Percentiles rank a stretch among this genome's conserved stretches.
phyloP scores from a whole-genome alignment of 1,140 invertebrate genomes.

The Drosophila pseudoananassae region DNA sequence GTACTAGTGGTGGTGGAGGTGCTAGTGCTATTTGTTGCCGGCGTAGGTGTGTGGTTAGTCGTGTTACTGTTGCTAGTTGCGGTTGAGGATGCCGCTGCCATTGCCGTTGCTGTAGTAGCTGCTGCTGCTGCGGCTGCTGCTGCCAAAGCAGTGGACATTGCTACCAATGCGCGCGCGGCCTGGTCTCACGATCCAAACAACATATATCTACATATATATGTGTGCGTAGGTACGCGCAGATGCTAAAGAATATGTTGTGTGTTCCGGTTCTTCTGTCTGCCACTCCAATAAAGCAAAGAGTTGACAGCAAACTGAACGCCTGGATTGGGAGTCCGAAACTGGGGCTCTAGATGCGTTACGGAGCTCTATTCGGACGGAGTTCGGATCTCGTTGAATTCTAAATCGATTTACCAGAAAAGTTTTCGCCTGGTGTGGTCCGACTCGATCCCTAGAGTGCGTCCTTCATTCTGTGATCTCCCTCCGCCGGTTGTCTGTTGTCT shows the following conservation, averaged over 20 bases:
- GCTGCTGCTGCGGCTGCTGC: slow-evolving; percentile 51
- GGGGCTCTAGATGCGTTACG: neutral
- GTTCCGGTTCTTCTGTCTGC: slow-evolving; percentile 52
- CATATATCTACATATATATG: slow-evolving; percentile 69
- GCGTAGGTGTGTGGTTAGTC: slow-evolving; percentile 28
- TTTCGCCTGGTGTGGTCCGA: neutral
- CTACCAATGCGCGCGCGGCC: slow-evolving; percentile 55
- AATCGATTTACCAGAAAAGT: neutral
- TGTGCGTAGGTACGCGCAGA: slow-evolving; percentile 40
- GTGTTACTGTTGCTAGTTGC: slow-evolving; percentile 19
- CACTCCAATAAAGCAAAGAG: slow-evolving; percentile 64
- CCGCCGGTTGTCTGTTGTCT: neutral
- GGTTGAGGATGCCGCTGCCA: slow-evolving; percentile 12
- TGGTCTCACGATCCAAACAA: slow-evolving; percentile 59
- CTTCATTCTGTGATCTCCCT: neutral
- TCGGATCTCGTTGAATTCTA: too few species aligned
- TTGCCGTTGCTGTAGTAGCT: slow-evolving; percentile 44
- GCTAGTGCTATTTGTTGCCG: slow-evolving; percentile 22
- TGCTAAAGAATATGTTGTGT: slow-evolving; percentile 67
- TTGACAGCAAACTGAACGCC: slow-evolving; percentile 61
- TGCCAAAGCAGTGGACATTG: slow-evolving; percentile 72
- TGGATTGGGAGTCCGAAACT: neutral
- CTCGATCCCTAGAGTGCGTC: neutral
- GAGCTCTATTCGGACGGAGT: too few species aligned
- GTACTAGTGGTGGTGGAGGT: slow-evolving; percentile 8